A percentile compares a stretch with the other conserved stretches of the same genome.
These are phyloP conservation scores for Mustelus asterias DNA, from an alignment of 2,113 vertebrate genomes.

Conservation along the genomic window DNA sequence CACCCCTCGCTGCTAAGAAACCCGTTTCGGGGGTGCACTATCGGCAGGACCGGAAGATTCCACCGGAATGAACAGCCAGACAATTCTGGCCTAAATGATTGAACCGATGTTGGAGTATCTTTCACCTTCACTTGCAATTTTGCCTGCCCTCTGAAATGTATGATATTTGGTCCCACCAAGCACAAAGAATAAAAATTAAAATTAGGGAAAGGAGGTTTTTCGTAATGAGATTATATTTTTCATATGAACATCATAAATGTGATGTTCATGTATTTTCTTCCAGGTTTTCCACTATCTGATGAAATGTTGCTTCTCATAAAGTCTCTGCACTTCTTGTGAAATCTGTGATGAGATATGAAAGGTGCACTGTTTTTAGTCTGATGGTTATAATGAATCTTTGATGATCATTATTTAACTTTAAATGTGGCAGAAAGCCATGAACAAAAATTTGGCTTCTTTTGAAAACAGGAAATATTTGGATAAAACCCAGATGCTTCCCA, in stretches of 20 bases:
- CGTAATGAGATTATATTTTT: neutral
- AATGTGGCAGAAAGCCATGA: neutral
- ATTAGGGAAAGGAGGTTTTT: neutral
- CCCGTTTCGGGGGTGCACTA: too few species aligned
- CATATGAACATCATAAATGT: neutral
- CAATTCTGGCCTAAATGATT: neutral
- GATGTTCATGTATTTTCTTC: neutral
- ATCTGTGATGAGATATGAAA: neutral
- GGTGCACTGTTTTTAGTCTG: neutral
- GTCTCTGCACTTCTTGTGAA: neutral
- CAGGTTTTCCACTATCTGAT: neutral
- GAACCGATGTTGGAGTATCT: neutral
- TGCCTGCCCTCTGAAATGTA: too few species aligned
- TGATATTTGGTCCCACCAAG: too few species aligned
- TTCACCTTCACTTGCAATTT: neutral
- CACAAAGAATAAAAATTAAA: neutral
- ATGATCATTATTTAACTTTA: neutral
- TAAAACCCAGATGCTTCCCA: slow-evolving; percentile 11
- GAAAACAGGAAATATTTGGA: neutral
- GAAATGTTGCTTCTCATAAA: neutral
- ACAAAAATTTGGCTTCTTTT: neutral
- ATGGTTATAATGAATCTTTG: neutral
- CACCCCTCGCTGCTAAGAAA: too few species aligned
- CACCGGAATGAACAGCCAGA: too few species aligned
- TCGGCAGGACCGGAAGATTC: too few species aligned